These are phyloP conservation scores for Peromyscus polionotus DNA, from an alignment of 2,113 vertebrate species.

Conservation along the genomic window DNA sequence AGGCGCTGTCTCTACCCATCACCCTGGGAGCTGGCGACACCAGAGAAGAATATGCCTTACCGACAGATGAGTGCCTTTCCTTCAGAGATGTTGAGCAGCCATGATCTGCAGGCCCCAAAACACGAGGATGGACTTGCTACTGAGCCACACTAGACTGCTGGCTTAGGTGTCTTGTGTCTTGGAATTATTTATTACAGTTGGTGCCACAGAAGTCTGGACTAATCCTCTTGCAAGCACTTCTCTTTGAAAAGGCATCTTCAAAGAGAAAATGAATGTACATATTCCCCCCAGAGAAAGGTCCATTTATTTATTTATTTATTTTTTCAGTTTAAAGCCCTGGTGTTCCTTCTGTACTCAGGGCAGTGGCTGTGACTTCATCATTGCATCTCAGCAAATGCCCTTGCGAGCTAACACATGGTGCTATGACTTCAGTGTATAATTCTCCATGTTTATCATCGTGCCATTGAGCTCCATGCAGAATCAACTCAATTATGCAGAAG, in stretches of 20 bases:
- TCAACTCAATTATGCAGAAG: not conserved
- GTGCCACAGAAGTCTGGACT: not conserved
- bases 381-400: not conserved
- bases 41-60: not conserved
- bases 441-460: not conserved
- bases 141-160: not conserved
- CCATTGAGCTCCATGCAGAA: not conserved
- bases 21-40: not conserved
- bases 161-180: not conserved
- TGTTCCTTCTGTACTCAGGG: not conserved
- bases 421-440: no score
- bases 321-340: not conserved
- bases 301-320: not conserved
- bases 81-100: not conserved
- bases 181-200: not conserved
- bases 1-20: not conserved
- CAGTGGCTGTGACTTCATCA: no score
- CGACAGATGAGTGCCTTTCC: not conserved
- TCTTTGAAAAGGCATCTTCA: not conserved
- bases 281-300: not conserved
- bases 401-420: not conserved
- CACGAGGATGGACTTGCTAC: not conserved
- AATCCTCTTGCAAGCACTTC: not conserved
- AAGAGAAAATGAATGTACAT: not conserved
- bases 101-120: not conserved